A percentile compares a stretch with the other conserved stretches of the same genome.
Conservation (phyloP, 2,797 vertebrate genomes). For the Todus mexicanus region DNA sequence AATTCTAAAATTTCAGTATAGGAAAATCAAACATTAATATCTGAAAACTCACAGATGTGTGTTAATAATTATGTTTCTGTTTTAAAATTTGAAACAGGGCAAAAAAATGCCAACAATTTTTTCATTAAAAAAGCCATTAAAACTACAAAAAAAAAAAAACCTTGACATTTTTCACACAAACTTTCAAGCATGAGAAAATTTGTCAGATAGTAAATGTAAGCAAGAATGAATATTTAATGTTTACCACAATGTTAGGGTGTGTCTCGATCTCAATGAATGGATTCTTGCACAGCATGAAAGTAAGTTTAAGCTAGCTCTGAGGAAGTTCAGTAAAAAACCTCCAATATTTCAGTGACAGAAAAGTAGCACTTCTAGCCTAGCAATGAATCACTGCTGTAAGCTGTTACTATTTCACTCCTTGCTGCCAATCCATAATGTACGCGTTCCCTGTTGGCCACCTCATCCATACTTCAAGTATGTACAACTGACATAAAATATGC, state of each 20-base stretch:
- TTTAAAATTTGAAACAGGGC: neutral
- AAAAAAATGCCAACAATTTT: neutral
- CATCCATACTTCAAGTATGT: neutral
- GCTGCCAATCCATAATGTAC: neutral
- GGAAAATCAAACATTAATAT: neutral
- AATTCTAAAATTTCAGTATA: neutral
- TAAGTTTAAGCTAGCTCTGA: neutral
- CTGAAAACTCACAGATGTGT: neutral
- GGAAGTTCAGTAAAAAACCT: neutral
- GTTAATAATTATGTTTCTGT: neutral
- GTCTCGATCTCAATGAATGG: fast-evolving
- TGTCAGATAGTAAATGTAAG: neutral
- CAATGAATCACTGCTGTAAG: neutral
- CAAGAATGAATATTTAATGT: neutral
- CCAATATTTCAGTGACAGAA: neutral
- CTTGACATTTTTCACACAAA: neutral
- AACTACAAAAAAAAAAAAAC: neutral
- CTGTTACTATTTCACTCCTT: neutral
- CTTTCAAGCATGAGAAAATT: neutral
- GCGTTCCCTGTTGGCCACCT: neutral
- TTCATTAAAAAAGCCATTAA: neutral
- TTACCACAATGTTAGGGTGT: fast-evolving
- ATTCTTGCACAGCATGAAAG: neutral
- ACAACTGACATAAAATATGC: neutral
- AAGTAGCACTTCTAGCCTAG: neutral